These are phyloP conservation scores for Amazona guildingii DNA, from an alignment of 2,113 vertebrate species.

Conservation along the genomic window DNA sequence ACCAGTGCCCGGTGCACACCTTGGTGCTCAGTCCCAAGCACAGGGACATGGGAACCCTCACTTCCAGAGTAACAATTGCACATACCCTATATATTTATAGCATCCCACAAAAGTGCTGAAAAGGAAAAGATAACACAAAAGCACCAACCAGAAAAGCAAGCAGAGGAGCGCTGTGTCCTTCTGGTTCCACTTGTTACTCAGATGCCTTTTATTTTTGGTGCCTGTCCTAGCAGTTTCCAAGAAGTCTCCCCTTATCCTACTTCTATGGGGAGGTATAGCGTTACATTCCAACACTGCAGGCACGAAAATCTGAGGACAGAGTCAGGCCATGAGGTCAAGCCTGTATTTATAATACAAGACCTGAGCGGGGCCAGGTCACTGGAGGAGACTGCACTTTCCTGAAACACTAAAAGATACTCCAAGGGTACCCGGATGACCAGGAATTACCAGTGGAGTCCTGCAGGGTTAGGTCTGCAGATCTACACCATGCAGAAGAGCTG, in stretches of 20 bases:
- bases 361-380: neutral
- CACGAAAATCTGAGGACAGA: neutral
- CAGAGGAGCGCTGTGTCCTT: neutral
- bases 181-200: neutral
- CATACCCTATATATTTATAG: neutral
- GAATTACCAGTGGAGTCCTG: neutral
- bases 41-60: neutral
- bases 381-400: neutral
- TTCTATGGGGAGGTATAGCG: neutral
- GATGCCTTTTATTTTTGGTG: slow-evolving; percentile 51
- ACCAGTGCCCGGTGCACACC: rapidly evolving
- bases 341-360: neutral
- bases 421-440: rapidly evolving
- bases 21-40: neutral
- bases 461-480: rapidly evolving
- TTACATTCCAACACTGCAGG: neutral
- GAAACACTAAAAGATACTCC: neutral
- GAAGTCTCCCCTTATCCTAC: slow-evolving; percentile 36
- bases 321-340: neutral
- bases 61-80: neutral
- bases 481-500: neutral
- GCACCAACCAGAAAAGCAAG: neutral
- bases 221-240: slow-evolving; percentile 20
- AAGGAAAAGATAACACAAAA: neutral
- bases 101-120: neutral